Conservation (phyloP, 2,888 invertebrate genomes). For the Oligia latruncula region DNA sequence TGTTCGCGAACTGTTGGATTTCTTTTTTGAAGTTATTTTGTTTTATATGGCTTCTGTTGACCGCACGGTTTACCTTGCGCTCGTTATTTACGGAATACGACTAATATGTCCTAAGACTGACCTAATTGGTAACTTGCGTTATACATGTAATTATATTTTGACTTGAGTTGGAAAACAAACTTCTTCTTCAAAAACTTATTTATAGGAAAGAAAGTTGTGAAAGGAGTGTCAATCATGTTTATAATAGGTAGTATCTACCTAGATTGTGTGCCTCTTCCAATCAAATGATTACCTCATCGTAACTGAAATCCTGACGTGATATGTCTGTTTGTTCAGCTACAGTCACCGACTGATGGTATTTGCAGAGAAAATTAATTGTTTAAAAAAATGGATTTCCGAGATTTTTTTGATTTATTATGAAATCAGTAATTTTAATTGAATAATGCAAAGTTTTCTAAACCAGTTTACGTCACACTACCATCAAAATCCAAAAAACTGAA, state of each 20-base stretch:
- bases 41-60: conserved; percentile 20
- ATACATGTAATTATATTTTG: not conserved
- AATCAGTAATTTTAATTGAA: not conserved
- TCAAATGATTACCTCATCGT: conserved; percentile 14
- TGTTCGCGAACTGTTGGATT: conserved; percentile 46
- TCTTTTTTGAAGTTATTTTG: conserved; percentile 42
- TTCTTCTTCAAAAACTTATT: not conserved
- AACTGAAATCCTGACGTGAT: conserved; percentile 35
- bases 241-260: not conserved
- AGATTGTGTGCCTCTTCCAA: conserved; percentile 13
- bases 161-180: not conserved
- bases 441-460: not conserved
- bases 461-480: conserved; percentile 25
- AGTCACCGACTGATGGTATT: conserved; percentile 36
- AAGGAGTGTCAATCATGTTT: not conserved
- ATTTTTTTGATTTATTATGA: not conserved
- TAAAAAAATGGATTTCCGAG: not conserved
- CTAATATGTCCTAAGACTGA: not conserved
- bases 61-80: conserved; percentile 9
- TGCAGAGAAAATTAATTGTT: not conserved
- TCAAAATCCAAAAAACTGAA: conserved; percentile 17
- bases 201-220: not conserved
- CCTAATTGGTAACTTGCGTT: not conserved
- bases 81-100: not conserved
- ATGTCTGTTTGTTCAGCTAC: conserved; percentile 39